Evolutionary conservation across 1,140 invertebrate species (phyloP).

Genomic region (Ips nitidus): DNA sequence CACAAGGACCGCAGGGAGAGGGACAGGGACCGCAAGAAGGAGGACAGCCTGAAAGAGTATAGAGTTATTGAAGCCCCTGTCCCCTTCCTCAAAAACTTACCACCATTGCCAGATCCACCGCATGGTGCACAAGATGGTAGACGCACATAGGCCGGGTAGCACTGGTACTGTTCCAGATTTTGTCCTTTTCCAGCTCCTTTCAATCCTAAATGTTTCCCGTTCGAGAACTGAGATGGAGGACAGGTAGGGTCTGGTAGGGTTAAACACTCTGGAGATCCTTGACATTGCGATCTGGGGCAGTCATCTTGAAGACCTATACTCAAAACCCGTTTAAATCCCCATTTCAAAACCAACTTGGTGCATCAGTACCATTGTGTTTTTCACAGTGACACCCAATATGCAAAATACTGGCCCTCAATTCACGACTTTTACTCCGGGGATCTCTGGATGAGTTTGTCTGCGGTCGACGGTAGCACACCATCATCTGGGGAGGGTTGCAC

Average conservation of each 20-base stretch:
- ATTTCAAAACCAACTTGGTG: background rate
- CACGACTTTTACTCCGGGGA: slow-evolving; percentile 61
- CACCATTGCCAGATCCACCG: slow-evolving; percentile 18
- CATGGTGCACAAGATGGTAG: slow-evolving; percentile 42
- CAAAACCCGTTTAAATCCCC: background rate
- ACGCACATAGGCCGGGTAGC: slow-evolving; percentile 47
- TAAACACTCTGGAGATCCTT: slow-evolving; percentile 67
- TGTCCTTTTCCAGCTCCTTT: slow-evolving; percentile 23
- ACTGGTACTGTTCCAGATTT: slow-evolving; percentile 46
- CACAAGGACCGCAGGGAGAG: slow-evolving; percentile 37
- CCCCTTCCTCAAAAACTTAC: background rate
- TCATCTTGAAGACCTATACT: slow-evolving; percentile 63
- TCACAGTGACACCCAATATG: slow-evolving; percentile 72
- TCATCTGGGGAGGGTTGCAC: slow-evolving; percentile 50
- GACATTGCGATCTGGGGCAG: slow-evolving; percentile 68
- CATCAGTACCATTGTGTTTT: slow-evolving; percentile 65
- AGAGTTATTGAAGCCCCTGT: background rate
- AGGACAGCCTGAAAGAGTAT: slow-evolving; percentile 23
- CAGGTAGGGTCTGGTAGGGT: slow-evolving; percentile 68
- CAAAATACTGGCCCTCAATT: slow-evolving; percentile 66
- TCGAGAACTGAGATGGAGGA: slow-evolving; percentile 52
- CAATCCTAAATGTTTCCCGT: slow-evolving; percentile 43
- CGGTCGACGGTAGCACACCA: slow-evolving; percentile 48
- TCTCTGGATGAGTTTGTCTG: slow-evolving; percentile 18
- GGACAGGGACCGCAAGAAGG: slow-evolving; percentile 38